phyloP scores from a whole-genome alignment of 1,140 invertebrate genomes.

The Coelopa frigida region DNA sequence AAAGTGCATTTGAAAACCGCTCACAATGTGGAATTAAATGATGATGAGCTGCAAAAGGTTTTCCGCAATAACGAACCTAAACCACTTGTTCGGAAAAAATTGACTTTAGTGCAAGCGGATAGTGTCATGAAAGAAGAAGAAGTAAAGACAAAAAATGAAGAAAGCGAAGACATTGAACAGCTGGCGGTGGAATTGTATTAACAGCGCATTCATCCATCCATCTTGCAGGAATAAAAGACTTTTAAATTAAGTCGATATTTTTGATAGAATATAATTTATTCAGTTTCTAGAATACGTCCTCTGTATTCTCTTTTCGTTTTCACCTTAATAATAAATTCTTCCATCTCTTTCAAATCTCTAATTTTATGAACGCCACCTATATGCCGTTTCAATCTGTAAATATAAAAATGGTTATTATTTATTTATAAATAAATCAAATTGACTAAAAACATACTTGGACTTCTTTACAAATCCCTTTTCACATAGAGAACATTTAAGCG shows the following conservation, averaged over 20 bases:
- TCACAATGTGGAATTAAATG: slow-evolving; percentile 3
- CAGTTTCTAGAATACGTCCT: too few species aligned
- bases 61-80: slow-evolving; percentile 2
- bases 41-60: slow-evolving; percentile 5
- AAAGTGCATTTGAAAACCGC: slow-evolving; percentile 12
- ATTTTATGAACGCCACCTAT: slow-evolving; percentile 2
- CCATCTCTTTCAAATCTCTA: not conserved
- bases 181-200: too few species aligned
- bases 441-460: not conserved
- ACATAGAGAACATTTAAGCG: slow-evolving; percentile 5
- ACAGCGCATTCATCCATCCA: too few species aligned
- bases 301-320: not conserved
- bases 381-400: slow-evolving; percentile 6
- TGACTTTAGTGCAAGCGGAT: slow-evolving; percentile 11
- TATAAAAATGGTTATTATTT: not conserved
- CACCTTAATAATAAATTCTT: not conserved
- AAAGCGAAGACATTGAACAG: not conserved
- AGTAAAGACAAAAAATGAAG: not conserved
- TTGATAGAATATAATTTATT: too few species aligned
- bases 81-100: slow-evolving; percentile 5
- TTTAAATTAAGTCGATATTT: too few species aligned
- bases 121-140: slow-evolving; percentile 9
- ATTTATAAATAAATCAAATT: not conserved
- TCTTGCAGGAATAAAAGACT: too few species aligned
- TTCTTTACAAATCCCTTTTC: slow-evolving; percentile 2